A percentile compares a stretch with the other conserved stretches of the same genome.
These are phyloP conservation scores for Tetanocera ferruginea DNA, from an alignment of 2,888 invertebrate genomes.

Conservation along the genomic window DNA sequence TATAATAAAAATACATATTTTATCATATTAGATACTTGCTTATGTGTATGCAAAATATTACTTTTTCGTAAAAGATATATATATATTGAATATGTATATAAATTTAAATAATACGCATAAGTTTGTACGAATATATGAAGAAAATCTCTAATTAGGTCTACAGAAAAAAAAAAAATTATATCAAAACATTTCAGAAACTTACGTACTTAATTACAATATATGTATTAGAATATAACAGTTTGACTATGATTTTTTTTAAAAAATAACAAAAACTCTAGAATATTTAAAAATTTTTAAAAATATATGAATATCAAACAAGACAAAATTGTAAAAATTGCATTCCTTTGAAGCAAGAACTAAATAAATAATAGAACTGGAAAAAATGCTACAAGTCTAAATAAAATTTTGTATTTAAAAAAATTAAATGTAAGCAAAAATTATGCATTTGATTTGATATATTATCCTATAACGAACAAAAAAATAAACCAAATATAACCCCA, in stretches of 20 bases:
- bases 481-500: conserved; percentile 6
- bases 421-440: neutral
- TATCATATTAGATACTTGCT: neutral
- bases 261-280: neutral
- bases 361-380: conserved; percentile 44
- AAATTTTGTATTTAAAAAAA: conserved; percentile 2
- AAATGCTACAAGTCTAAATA: conserved; percentile 18
- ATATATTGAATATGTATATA: neutral
- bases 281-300: conserved; percentile 7
- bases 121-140: neutral
- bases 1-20: neutral
- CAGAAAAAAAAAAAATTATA: neutral
- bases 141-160: conserved; percentile 28
- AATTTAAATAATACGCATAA: neutral
- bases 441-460: neutral
- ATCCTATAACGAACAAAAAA: conserved; percentile 9
- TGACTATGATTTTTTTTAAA: neutral
- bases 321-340: conserved; percentile 48
- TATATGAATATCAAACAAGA: conserved; percentile 28
- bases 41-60: neutral
- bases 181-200: conserved; percentile 21
- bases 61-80: neutral
- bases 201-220: neutral
- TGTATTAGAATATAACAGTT: neutral
- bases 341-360: conserved; percentile 50